Percentiles rank a stretch among this genome's conserved stretches.
Evolutionary conservation across 2,888 invertebrate genomes (phyloP).

Genomic region (Ferdinandea cuprea): DNA sequence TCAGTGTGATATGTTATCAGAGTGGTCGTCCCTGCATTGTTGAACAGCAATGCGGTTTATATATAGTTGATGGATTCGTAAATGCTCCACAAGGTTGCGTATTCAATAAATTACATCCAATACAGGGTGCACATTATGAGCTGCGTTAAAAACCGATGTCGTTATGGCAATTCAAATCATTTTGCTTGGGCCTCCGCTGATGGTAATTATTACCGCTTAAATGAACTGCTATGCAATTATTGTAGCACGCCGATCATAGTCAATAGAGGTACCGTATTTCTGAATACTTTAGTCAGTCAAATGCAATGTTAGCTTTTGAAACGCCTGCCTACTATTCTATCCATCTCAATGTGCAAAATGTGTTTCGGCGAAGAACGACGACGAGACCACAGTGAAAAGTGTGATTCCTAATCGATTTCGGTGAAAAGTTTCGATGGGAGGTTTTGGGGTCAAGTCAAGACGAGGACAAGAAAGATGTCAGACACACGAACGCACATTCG

Average conservation of each 20-base stretch:
- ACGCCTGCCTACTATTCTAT: no score
- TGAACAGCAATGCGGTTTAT: conserved; percentile 8
- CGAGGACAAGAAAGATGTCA: conserved; percentile 34
- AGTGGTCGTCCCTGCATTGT: background rate
- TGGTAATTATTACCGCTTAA: conserved; percentile 63
- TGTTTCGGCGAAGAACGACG: background rate
- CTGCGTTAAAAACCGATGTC: conserved; percentile 3
- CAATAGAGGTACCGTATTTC: background rate
- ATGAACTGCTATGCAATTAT: conserved; percentile 59
- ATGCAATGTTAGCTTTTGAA: no score
- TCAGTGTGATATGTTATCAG: conserved; percentile 29
- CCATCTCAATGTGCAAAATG: no score
- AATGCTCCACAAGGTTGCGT: conserved; percentile 53
- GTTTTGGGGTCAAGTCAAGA: conserved; percentile 51
- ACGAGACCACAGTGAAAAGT: conserved; percentile 26
- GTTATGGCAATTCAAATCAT: background rate
- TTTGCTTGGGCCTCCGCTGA: conserved; percentile 6
- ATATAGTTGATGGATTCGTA: conserved; percentile 60
- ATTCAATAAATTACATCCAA: conserved; percentile 46
- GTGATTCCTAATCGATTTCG: conserved; percentile 67
- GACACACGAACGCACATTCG: conserved; percentile 51
- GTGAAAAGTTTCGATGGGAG: conserved; percentile 57
- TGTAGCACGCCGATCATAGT: conserved; percentile 16
- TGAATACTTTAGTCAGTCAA: background rate
- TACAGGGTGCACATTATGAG: conserved; percentile 37